phyloP scores from a whole-genome alignment of 2,797 vertebrate species.

The Iguana delicatissima region DNA sequence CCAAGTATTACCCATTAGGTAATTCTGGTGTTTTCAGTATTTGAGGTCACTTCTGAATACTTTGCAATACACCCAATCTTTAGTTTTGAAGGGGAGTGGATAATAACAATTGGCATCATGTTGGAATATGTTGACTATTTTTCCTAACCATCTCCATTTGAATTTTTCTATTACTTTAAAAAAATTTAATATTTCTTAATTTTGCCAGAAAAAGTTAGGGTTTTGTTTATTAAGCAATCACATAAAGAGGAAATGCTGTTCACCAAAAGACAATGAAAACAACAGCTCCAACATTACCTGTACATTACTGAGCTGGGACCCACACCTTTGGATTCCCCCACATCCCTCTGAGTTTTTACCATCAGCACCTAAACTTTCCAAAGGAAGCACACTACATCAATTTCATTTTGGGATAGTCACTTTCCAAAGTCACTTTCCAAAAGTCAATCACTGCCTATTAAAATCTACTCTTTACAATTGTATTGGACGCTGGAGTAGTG shows the following conservation, averaged over 20 bases:
- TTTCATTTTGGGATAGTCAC: not conserved
- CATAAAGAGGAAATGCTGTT: not conserved
- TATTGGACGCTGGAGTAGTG: no score
- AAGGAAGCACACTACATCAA: not conserved
- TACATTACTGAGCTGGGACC: not conserved
- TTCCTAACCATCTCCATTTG: not conserved
- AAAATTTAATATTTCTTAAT: not conserved
- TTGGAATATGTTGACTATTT: not conserved
- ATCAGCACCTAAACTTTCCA: not conserved
- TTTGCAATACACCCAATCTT: not conserved
- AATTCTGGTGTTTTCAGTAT: not conserved
- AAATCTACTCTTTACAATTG: not conserved
- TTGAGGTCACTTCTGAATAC: not conserved
- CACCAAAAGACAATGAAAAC: not conserved
- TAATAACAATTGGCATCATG: not conserved
- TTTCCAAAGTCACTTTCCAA: not conserved
- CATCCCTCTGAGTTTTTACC: not conserved
- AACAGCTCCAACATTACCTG: not conserved
- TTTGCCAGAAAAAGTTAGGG: not conserved
- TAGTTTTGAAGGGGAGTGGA: not conserved
- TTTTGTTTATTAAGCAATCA: not conserved
- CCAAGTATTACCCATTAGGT: not conserved
- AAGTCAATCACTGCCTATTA: not conserved
- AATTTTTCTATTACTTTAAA: no score
- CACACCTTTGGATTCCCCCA: not conserved